Percentiles rank a stretch among this genome's conserved stretches.
Evolutionary conservation across 92 coral and sea anemone species (phyloP).

Genomic region (Epizoanthus illoricatus): DNA sequence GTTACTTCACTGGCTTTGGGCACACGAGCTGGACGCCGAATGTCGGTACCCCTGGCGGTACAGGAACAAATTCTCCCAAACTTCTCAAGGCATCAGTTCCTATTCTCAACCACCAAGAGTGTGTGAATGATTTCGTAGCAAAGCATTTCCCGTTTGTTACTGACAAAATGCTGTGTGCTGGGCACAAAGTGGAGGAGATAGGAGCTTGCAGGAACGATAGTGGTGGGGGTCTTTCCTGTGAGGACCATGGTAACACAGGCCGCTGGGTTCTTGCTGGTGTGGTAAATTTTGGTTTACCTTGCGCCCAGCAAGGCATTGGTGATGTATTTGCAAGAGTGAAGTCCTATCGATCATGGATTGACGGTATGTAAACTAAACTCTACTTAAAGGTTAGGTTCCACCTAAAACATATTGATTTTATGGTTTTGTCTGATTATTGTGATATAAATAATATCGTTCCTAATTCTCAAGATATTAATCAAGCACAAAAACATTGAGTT

Average conservation of each 20-base stretch:
- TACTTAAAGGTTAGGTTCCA: no score
- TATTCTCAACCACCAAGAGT: not conserved
- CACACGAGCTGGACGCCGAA: conserved; percentile 4
- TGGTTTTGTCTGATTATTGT: no score
- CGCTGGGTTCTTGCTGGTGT: not conserved
- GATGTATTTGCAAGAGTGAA: not conserved
- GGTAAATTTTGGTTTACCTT: not conserved
- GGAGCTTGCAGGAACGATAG: not conserved
- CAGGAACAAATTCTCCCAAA: not conserved
- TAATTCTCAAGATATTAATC: no score
- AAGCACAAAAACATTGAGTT: no score
- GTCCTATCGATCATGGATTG: not conserved
- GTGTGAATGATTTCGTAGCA: not conserved
- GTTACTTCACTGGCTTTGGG: not conserved
- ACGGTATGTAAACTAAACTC: not conserved
- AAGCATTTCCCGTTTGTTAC: not conserved
- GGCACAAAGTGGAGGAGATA: not conserved
- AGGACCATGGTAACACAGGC: not conserved
- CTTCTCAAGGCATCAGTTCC: not conserved
- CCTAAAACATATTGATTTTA: no score
- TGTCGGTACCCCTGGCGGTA: not conserved
- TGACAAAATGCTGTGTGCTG: not conserved
- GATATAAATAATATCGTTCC: no score
- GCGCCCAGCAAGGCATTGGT: not conserved
- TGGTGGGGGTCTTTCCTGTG: not conserved